A percentile compares a stretch with the other conserved stretches of the same genome.
Evolutionary conservation across 2,888 invertebrate genomes (phyloP).

Genomic region (Chydorus sphaericus): DNA sequence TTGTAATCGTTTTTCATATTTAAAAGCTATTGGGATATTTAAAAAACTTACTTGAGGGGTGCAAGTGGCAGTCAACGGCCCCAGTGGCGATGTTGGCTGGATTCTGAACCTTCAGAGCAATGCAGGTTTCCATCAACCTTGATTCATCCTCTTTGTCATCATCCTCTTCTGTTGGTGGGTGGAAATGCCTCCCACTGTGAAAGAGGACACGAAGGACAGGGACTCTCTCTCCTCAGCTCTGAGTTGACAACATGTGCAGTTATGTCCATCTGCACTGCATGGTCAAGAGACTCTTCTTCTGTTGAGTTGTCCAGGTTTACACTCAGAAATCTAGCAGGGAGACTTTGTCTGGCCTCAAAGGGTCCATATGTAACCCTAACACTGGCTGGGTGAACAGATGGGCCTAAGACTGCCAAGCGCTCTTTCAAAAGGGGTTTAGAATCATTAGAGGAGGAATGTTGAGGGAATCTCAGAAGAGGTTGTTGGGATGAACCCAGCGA

Average conservation of each 20-base stretch:
- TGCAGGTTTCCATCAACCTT: conserved; percentile 4
- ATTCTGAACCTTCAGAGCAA: conserved; percentile 24
- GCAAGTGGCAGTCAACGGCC: conserved; percentile 70
- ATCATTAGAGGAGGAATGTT: conserved; percentile 32
- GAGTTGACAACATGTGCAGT: conserved; percentile 83
- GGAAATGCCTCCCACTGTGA: conserved; percentile 49
- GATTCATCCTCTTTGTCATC: conserved; percentile 33
- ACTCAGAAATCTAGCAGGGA: conserved; percentile 49
- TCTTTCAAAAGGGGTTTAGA: conserved; percentile 60
- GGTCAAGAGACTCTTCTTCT: conserved; percentile 14
- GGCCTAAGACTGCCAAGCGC: conserved; percentile 81
- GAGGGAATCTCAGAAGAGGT: conserved; percentile 16
- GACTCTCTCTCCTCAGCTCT: conserved; percentile 73
- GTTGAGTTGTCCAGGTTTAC: conserved; percentile 20
- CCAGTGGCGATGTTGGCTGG: conserved; percentile 29
- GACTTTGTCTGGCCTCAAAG: conserved; percentile 87
- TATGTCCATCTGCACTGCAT: conserved; percentile 47
- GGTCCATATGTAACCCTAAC: conserved; percentile 86
- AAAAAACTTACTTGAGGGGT: no score
- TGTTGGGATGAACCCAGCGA: conserved; percentile 11
- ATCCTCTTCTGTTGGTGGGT: conserved; percentile 1
- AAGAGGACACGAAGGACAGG: conserved; percentile 82
- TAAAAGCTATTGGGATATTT: no score
- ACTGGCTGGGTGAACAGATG: conserved; percentile 66
- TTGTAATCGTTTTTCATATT: no score